Evolutionary conservation across 2,797 vertebrate genomes (phyloP), one percentile per base, ranked within the genome.

Genomic region (Rhinophrynus dorsalis): DNA sequence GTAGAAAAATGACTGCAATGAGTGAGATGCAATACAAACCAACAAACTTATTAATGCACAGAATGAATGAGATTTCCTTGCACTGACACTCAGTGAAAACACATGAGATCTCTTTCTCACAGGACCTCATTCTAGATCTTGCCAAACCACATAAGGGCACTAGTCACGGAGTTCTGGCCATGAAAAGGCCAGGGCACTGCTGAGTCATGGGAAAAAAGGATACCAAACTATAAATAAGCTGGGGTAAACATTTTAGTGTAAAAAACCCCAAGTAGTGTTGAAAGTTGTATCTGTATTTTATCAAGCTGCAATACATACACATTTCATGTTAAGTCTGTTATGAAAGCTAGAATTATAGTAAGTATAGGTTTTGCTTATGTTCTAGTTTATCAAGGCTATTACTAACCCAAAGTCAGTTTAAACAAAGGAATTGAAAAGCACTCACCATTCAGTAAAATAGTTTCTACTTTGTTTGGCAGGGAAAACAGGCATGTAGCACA

Each of bases 201-300:
- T 17, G 30, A 54, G 52, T 67, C 54, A 48, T 23, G 48, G 32
- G 52, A 59, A 68, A 68, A 58, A 58, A 11, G 32, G 44, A 38
- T 68, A 59, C 50, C 59, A 24, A 59, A 48, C 66, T 44, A 6
- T 58, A 68, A 59, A 59, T 35, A 68, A 21, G 15, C 11, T 12
- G 23, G 17, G 29, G 30, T 35, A 58, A 68, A 59, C 44, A 59
- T 38, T 33, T 40, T 32, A 24, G 65, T 27, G 21, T 37, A 27
- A 47, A n/a, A 15, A 40, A 2, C 6, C 37, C 11, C 7, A 55
- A 66, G 21, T 55, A 29, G n/a, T n/a, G n/a, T 21, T 44, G 48
- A 54, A 66, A 55, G 37, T 10, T 66, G 24, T 44, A 40, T 15
- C 55, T 40, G 21, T 59, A 59, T 13, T 30, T 35, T 40, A 50